Conservation (phyloP, 35 echinoderm and acorn worm genomes). For the Anneissia japonica region DNA sequence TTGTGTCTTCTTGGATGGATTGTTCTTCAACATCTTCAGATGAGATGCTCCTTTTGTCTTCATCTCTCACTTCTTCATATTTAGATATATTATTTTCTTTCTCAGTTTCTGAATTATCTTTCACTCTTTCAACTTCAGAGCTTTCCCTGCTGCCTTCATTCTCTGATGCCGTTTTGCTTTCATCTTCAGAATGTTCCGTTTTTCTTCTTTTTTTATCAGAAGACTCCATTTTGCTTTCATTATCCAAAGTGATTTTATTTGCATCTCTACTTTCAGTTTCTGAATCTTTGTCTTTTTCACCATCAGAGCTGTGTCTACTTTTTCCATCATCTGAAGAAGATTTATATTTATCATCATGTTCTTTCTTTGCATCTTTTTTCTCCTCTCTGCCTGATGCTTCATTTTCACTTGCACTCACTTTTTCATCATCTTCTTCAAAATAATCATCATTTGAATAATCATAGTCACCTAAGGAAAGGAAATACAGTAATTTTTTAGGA, state of each 20-base stretch:
- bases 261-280: neutral
- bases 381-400: neutral
- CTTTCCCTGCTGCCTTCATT: neutral
- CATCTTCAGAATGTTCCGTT: neutral
- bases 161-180: neutral
- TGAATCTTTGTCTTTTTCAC: neutral
- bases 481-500: too few species aligned
- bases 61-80: neutral
- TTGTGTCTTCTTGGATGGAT: neutral
- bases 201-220: neutral
- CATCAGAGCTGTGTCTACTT: neutral
- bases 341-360: too few species aligned
- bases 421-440: neutral
- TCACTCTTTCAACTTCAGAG: neutral
- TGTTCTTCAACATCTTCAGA: neutral
- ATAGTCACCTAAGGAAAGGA: neutral
- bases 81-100: neutral
- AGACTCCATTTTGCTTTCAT: neutral
- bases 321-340: neutral
- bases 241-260: too few species aligned
- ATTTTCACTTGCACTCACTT: neutral
- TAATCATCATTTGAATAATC: neutral
- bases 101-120: neutral
- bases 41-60: neutral
- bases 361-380: neutral